Conservation (phyloP, 2,113 vertebrate species). For the Spilogale gracilis region DNA sequence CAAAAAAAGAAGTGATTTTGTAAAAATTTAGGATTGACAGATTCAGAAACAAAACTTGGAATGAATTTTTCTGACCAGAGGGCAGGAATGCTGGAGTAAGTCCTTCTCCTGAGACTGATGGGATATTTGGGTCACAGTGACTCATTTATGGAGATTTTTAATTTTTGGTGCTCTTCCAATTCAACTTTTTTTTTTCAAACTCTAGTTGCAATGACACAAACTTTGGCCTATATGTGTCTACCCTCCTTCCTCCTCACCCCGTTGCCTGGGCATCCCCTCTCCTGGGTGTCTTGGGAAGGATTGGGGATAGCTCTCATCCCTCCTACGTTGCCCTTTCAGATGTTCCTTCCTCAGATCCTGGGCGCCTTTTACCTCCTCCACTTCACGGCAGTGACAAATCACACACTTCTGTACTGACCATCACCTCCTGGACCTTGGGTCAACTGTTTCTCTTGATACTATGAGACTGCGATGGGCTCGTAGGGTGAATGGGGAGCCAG, state of each 20-base stretch:
- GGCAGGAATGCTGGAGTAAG: not conserved
- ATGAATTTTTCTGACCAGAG: slow-evolving; percentile 15
- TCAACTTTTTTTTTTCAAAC: slow-evolving; percentile 1
- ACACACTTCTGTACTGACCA: not conserved
- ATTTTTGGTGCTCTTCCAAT: not conserved
- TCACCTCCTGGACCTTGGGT: not conserved
- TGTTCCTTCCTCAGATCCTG: not conserved
- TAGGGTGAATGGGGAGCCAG: not conserved
- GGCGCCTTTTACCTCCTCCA: not conserved
- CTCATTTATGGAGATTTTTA: not conserved
- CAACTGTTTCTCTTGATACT: not conserved
- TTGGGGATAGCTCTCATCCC: too few species aligned
- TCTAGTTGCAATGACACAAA: not conserved
- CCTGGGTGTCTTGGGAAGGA: not conserved
- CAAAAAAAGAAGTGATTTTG: not conserved
- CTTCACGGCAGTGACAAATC: not conserved
- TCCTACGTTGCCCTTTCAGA: not conserved
- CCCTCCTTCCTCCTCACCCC: not conserved
- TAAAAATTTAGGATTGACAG: not conserved
- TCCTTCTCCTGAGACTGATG: not conserved
- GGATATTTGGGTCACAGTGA: not conserved
- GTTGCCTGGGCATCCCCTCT: not conserved
- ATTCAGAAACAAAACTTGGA: not conserved
- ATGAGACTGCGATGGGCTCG: not conserved
- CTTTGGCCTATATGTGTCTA: not conserved